Evolutionary conservation across 2,797 vertebrate genomes (phyloP).

Genomic region (Apodemus agrarius): DNA sequence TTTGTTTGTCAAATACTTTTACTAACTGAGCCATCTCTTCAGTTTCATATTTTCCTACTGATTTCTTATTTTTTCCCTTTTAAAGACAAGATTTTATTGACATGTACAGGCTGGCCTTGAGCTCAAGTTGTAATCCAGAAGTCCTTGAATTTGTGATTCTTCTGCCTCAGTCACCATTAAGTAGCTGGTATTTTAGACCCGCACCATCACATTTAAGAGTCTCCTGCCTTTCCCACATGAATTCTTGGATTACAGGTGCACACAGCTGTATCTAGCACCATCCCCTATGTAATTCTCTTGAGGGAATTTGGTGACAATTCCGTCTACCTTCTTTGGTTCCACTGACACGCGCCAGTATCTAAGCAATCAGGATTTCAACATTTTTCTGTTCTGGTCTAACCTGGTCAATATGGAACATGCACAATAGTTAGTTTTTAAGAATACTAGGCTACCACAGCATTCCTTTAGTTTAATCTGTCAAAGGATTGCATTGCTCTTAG

Average conservation of each 20-base stretch:
- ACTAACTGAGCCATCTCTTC: neutral
- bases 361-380: neutral
- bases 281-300: neutral
- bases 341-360: neutral
- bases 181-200: neutral
- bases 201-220: neutral
- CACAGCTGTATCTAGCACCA: neutral
- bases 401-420: neutral
- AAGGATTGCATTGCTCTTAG: neutral
- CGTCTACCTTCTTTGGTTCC: neutral
- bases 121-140: neutral
- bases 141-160: neutral
- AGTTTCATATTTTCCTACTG: neutral
- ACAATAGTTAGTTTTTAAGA: neutral
- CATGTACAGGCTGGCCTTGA: neutral
- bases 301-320: slow-evolving; percentile 34
- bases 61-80: neutral
- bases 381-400: slow-evolving; percentile 17
- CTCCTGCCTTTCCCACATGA: neutral
- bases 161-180: neutral
- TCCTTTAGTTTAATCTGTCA: neutral
- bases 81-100: neutral
- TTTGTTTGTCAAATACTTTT: neutral
- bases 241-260: neutral
- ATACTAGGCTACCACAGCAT: neutral